Percentiles rank a stretch among this genome's conserved stretches.
Evolutionary conservation across 2,888 invertebrate genomes (phyloP).

Genomic region (Zonitis immaculata): DNA sequence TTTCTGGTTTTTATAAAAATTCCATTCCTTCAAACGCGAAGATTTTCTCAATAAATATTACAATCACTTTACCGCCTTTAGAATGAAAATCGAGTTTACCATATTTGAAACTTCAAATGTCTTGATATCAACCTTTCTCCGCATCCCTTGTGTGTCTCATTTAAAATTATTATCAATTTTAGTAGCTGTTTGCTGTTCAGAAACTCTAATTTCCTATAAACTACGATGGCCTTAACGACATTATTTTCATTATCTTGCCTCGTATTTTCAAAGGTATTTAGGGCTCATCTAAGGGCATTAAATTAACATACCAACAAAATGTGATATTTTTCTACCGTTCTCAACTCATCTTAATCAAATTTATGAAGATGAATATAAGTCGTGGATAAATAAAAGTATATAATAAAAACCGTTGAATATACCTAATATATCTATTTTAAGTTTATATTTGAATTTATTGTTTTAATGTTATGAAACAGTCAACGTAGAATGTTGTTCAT

Average conservation of each 20-base stretch:
- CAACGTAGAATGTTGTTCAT: background rate
- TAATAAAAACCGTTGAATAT: constrained; percentile 14
- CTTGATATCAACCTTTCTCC: no score
- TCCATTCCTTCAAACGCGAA: no score
- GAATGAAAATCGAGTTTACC: no score
- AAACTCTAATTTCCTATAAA: background rate
- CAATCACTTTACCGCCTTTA: no score
- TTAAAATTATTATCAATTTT: background rate
- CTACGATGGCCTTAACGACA: no score
- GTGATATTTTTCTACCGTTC: constrained; percentile 21
- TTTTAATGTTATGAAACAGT: constrained; percentile 17
- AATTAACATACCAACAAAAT: constrained; percentile 7
- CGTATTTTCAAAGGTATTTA: no score
- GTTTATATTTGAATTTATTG: constrained; percentile 26
- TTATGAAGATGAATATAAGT: constrained; percentile 25
- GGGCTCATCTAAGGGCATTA: background rate
- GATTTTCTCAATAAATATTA: no score
- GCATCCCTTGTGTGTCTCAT: background rate
- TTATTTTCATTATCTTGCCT: no score
- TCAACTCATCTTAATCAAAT: constrained; percentile 20
- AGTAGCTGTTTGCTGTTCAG: background rate
- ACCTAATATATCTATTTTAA: no score
- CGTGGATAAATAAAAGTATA: constrained; percentile 21
- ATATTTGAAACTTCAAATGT: no score
- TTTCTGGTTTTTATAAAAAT: no score